Percentiles rank a stretch among this genome's conserved stretches.
Conservation (phyloP, 1,140 invertebrate genomes). For the Chironomus tepperi region DNA sequence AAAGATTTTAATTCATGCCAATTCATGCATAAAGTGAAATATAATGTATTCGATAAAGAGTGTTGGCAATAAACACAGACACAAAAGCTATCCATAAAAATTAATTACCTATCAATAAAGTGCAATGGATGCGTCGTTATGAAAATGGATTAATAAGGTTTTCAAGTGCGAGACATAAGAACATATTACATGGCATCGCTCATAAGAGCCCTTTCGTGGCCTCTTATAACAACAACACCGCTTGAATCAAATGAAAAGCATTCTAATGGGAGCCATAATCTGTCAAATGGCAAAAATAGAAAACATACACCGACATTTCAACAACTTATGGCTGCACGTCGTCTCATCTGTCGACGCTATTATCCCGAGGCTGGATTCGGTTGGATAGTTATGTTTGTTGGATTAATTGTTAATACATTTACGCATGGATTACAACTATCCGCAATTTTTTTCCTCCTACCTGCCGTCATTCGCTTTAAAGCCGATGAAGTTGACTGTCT, state of each 20-base stretch:
- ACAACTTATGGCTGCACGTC: slow-evolving; percentile 12
- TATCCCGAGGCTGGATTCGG: background rate
- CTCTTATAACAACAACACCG: background rate
- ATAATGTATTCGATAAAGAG: background rate
- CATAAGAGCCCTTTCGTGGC: slow-evolving; percentile 10
- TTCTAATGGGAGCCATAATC: background rate
- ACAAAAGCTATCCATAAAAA: background rate
- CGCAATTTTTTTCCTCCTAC: background rate
- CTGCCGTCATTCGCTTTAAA: background rate
- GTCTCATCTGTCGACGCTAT: slow-evolving; percentile 16
- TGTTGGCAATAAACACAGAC: background rate
- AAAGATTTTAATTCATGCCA: background rate
- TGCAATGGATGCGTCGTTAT: background rate
- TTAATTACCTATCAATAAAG: background rate
- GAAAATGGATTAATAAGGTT: background rate
- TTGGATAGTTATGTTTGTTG: background rate
- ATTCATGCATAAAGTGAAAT: background rate
- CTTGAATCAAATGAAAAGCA: background rate
- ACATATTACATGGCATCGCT: background rate
- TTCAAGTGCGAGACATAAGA: background rate
- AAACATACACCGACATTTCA: slow-evolving; percentile 19
- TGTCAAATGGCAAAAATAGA: background rate
- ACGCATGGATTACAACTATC: slow-evolving; percentile 9
- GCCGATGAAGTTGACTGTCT: slow-evolving; percentile 1
- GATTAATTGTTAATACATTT: background rate